Conservation (phyloP, 37 sponge, comb jelly and placozoan genomes). For the Geodia barretti region DNA sequence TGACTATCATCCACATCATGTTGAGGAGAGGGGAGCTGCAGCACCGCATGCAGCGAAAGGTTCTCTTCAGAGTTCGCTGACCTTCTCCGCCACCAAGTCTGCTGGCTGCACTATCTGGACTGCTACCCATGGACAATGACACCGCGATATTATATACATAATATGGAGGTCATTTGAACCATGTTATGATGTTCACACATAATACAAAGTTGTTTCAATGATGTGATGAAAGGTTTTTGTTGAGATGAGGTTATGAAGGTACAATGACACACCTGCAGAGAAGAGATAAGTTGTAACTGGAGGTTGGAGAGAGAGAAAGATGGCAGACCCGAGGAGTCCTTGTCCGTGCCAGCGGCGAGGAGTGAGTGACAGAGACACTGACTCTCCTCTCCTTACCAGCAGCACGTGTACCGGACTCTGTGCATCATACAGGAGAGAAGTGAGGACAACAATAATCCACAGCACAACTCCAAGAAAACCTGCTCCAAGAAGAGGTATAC, state of each 20-base stretch:
- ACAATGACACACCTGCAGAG: neutral
- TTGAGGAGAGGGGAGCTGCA: conserved; percentile 96
- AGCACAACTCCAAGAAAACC: neutral
- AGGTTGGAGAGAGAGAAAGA: neutral
- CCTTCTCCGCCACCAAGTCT: too few relatives aligned
- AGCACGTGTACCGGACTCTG: conserved; percentile 71
- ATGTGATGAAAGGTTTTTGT: too few relatives aligned
- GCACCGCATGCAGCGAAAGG: conserved; percentile 98
- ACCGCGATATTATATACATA: too few relatives aligned
- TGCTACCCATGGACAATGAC: too few relatives aligned
- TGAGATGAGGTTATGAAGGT: neutral
- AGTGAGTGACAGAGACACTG: conserved; percentile 37
- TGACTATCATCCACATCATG: conserved; percentile 91
- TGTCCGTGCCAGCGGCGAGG: conserved; percentile 80
- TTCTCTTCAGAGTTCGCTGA: conserved; percentile 90
- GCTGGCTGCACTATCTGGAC: too few relatives aligned
- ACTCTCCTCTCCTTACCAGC: conserved; percentile 38
- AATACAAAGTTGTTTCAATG: too few relatives aligned
- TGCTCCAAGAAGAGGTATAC: too few relatives aligned
- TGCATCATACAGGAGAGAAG: neutral
- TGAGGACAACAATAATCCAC: neutral
- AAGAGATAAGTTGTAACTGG: neutral
- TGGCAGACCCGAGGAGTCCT: conserved; percentile 77
- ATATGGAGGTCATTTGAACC: too few relatives aligned
- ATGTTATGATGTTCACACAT: too few relatives aligned